phyloP scores from a whole-genome alignment of 2,888 invertebrate genomes.

The Drosophila niveifrons region DNA sequence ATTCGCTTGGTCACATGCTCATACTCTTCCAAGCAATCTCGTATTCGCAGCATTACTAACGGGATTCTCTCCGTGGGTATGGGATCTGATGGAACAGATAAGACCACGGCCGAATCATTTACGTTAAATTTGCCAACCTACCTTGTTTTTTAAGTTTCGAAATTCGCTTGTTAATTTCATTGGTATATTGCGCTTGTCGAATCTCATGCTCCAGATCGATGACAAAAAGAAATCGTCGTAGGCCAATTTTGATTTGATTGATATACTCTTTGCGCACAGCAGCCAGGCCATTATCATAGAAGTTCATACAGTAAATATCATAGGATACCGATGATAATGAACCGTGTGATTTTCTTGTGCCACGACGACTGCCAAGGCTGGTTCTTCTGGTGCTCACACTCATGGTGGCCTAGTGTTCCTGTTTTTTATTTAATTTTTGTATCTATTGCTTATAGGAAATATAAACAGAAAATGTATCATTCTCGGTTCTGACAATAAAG shows the following conservation, averaged over 20 bases:
- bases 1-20: constrained; percentile 35
- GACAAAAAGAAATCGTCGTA: constrained; percentile 67
- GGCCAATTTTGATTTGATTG: constrained; percentile 59
- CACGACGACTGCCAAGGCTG: constrained; percentile 22
- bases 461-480: constrained; percentile 22
- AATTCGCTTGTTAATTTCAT: constrained; percentile 7
- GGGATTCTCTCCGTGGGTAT: constrained; percentile 36
- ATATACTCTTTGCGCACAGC: constrained; percentile 74
- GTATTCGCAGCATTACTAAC: constrained; percentile 42
- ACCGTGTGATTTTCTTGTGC: constrained; percentile 7
- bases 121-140: constrained; percentile 18
- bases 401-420: constrained; percentile 33
- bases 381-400: constrained; percentile 38
- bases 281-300: constrained; percentile 67
- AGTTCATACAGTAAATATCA: constrained; percentile 70
- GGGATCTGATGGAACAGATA: neutral
- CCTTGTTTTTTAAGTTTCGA: constrained; percentile 26
- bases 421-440: constrained; percentile 8
- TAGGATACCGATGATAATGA: constrained; percentile 20
- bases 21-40: constrained; percentile 44
- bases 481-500: constrained; percentile 19
- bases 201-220: constrained; percentile 71
- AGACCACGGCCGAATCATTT: neutral
- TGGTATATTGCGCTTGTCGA: constrained; percentile 6
- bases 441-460: constrained; percentile 35